Percentiles rank a stretch among this genome's conserved stretches.
Evolutionary conservation across 2,113 vertebrate genomes (phyloP).

Genomic region (Cavia aperea): DNA sequence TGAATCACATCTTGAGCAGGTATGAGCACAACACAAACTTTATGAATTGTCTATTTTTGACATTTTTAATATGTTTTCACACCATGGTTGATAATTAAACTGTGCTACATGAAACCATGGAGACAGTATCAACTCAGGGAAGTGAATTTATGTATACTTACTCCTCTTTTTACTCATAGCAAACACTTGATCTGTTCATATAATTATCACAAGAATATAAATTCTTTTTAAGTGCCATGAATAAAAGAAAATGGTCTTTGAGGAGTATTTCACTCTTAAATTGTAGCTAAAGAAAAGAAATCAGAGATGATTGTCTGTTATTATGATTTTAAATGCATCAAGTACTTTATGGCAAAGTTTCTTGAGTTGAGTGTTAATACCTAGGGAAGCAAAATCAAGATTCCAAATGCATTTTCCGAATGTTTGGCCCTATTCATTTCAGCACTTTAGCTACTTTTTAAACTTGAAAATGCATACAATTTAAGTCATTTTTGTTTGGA

Average conservation of each 20-base stretch:
- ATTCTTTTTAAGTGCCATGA: constrained; percentile 40
- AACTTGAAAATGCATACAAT: constrained; percentile 14
- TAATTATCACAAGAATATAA: constrained; percentile 47
- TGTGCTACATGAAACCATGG: background rate
- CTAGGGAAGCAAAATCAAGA: constrained; percentile 10
- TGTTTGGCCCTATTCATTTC: background rate
- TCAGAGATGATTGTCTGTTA: constrained; percentile 53
- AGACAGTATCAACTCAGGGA: background rate
- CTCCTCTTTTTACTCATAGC: background rate
- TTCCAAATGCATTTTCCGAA: constrained; percentile 4
- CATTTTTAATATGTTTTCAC: background rate
- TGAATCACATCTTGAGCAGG: background rate
- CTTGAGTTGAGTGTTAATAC: constrained; percentile 5
- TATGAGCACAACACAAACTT: background rate
- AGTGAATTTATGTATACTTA: background rate
- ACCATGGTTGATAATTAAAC: background rate
- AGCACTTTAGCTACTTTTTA: constrained; percentile 19
- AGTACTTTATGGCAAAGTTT: constrained; percentile 44
- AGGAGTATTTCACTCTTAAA: constrained; percentile 46
- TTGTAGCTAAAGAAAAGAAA: constrained; percentile 55
- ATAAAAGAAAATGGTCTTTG: constrained; percentile 53
- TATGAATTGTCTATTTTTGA: background rate
- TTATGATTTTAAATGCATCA: constrained; percentile 50
- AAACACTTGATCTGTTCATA: background rate
- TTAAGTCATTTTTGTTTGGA: constrained; percentile 26